Percentiles rank a stretch among this genome's conserved stretches.
Conservation (phyloP, 1,140 invertebrate species). For the Nixonia krombeini region DNA sequence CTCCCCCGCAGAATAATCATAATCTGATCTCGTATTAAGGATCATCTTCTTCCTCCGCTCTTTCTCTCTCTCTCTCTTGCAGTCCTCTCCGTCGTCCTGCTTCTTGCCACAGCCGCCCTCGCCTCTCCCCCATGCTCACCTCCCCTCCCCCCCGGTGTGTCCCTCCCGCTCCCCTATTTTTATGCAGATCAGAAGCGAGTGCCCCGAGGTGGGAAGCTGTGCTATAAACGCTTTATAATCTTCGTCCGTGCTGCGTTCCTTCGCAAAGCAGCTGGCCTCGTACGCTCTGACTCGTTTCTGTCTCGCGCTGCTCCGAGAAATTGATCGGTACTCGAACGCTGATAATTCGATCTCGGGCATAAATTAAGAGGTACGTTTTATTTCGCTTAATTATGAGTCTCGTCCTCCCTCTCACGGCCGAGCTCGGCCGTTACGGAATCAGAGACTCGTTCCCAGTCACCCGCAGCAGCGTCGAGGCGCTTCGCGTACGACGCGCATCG, state of each 20-base stretch:
- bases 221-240: conserved; percentile 69
- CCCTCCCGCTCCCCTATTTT: conserved; percentile 63
- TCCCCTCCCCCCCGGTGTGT: too few species aligned
- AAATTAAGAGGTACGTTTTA: conserved; percentile 34
- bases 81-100: too few species aligned
- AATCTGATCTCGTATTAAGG: conserved; percentile 70
- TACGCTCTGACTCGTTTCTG: conserved; percentile 46
- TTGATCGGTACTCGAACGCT: conserved; percentile 40
- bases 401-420: too few species aligned
- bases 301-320: conserved; percentile 38
- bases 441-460: too few species aligned
- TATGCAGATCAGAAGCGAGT: conserved; percentile 68
- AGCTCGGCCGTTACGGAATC: too few species aligned
- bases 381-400: conserved; percentile 35
- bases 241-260: conserved; percentile 59
- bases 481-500: too few species aligned
- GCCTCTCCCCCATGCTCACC: too few species aligned
- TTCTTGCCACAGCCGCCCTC: too few species aligned
- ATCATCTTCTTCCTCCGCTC: conserved; percentile 54
- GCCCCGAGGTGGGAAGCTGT: conserved; percentile 67
- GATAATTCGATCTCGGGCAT: conserved; percentile 34
- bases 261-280: conserved; percentile 62
- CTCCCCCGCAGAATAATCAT: conserved; percentile 68
- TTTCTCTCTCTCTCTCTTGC: conserved; percentile 38
- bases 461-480: too few species aligned